These are phyloP conservation scores for Drosophila melanosoma DNA, from an alignment of 2,888 invertebrate species.

Conservation along the genomic window DNA sequence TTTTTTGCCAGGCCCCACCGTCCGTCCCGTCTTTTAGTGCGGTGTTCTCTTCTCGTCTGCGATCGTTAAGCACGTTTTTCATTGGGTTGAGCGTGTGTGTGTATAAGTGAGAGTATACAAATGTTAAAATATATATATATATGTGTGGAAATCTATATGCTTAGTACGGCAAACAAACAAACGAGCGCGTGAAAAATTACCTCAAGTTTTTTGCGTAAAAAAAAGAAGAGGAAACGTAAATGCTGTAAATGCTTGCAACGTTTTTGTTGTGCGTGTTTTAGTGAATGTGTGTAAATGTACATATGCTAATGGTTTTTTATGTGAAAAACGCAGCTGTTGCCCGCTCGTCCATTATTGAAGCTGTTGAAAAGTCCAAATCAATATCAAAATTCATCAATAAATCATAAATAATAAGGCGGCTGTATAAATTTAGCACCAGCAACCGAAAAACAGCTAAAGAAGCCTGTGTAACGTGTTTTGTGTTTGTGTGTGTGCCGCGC, in stretches of 20 bases:
- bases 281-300: slow-evolving; percentile 9
- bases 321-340: slow-evolving; percentile 56
- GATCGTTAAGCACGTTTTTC: slow-evolving; percentile 73
- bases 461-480: slow-evolving; percentile 61
- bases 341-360: slow-evolving; percentile 38
- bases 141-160: slow-evolving; percentile 18
- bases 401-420: slow-evolving; percentile 53
- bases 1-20: slow-evolving; percentile 35
- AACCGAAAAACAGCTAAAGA: slow-evolving; percentile 15
- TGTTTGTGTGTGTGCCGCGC: slow-evolving; percentile 11
- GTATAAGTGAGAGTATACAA: slow-evolving; percentile 22
- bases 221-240: slow-evolving; percentile 23
- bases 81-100: slow-evolving; percentile 19
- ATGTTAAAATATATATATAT: slow-evolving; percentile 29
- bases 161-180: slow-evolving; percentile 48
- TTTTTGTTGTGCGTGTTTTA: slow-evolving; percentile 16
- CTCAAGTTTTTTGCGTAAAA: slow-evolving; percentile 28
- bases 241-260: slow-evolving; percentile 36
- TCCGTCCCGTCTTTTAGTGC: slow-evolving; percentile 43
- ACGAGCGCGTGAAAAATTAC: slow-evolving; percentile 39
- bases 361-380: slow-evolving; percentile 58
- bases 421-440: slow-evolving; percentile 45
- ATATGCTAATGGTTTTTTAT: slow-evolving; percentile 16
- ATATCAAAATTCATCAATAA: slow-evolving; percentile 63
- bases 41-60: slow-evolving; percentile 28